phyloP scores from a whole-genome alignment of 2,113 vertebrate species.

The Uria lomvia region DNA sequence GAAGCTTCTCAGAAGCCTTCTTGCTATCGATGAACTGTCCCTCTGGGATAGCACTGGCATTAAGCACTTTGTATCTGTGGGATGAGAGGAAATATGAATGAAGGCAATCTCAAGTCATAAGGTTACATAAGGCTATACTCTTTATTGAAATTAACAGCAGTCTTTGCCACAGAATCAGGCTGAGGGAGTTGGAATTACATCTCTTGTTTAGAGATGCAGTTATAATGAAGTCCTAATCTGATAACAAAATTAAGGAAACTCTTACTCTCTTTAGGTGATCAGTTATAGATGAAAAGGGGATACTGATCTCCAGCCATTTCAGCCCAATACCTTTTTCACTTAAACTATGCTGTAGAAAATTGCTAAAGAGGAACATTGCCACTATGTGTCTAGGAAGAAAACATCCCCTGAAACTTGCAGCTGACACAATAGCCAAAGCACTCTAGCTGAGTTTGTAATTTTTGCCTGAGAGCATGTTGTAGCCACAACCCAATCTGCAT shows the following conservation, averaged over 20 bases:
- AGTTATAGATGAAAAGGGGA: background rate
- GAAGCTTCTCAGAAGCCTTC: constrained; percentile 88
- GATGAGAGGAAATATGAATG: background rate
- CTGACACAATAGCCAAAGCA: background rate
- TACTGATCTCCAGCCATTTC: background rate
- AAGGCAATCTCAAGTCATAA: background rate
- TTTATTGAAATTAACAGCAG: background rate
- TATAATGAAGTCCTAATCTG: background rate
- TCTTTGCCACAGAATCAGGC: background rate
- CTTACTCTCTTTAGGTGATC: background rate
- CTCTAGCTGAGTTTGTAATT: background rate
- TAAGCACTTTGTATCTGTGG: constrained; percentile 62
- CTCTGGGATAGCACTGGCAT: constrained; percentile 78
- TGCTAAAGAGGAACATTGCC: background rate
- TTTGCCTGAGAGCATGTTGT: background rate
- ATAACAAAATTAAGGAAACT: background rate
- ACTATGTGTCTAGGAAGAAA: background rate
- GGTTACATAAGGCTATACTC: background rate
- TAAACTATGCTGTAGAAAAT: background rate
- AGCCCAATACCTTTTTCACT: background rate
- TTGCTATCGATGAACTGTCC: constrained; percentile 89
- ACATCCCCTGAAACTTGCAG: background rate
- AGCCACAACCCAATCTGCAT: background rate
- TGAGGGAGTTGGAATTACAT: background rate
- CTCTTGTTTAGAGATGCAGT: background rate